phyloP scores from a whole-genome alignment of 2,888 invertebrate species.

The Cephus runcator region DNA sequence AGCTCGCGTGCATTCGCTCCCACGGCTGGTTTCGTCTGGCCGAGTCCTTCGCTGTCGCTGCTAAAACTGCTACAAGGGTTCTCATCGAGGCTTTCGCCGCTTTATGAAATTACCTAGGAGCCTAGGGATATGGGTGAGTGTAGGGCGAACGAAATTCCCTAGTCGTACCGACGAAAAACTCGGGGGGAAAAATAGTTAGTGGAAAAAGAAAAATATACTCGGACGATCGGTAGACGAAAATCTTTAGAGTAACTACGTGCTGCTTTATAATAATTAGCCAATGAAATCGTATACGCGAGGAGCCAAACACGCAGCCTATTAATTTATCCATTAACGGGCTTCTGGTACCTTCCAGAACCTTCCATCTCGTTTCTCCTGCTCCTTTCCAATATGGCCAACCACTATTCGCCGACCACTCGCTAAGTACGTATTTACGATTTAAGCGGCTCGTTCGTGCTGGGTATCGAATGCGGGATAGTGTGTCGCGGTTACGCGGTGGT shows the following conservation, averaged over 20 bases:
- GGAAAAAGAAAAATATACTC: background rate
- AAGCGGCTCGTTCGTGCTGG: background rate
- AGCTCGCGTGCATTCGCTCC: conserved; percentile 57
- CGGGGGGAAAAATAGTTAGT: no score
- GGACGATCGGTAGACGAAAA: background rate
- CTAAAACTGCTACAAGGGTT: conserved; percentile 54
- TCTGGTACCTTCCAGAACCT: conserved; percentile 8
- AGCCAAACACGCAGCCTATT: conserved; percentile 36
- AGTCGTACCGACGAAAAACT: no score
- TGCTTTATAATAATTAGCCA: conserved; percentile 30
- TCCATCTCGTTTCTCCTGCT: conserved; percentile 18
- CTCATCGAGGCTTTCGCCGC: conserved; percentile 39
- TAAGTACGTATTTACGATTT: conserved; percentile 35
- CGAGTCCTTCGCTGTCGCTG: conserved; percentile 31
- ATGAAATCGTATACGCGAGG: conserved; percentile 25
- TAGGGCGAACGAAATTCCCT: no score
- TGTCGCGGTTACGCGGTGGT: background rate
- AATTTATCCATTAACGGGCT: conserved; percentile 40
- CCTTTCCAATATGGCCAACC: conserved; percentile 17
- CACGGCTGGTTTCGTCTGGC: conserved; percentile 56
- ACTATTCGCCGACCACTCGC: conserved; percentile 24
- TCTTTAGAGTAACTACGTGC: background rate
- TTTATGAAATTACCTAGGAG: no score
- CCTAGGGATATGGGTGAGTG: no score
- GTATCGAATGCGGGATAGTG: background rate